Evolutionary conservation across 2,113 vertebrate species (phyloP).

Genomic region (Crypturellus undulatus): DNA sequence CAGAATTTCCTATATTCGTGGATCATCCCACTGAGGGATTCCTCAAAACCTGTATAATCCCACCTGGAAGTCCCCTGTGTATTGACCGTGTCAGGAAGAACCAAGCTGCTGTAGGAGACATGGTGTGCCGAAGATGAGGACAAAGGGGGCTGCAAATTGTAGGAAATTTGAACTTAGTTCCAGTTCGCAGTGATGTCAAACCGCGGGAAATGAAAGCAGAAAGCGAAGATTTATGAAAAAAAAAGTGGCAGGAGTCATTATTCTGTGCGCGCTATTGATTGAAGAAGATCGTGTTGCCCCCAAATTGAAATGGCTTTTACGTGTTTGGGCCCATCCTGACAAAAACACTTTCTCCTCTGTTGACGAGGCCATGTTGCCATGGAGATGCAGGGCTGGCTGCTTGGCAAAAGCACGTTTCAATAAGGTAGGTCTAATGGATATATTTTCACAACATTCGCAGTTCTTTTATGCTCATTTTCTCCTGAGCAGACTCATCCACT

Average conservation of each 20-base stretch:
- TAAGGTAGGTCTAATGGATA: slow-evolving; percentile 76
- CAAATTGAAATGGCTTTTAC: slow-evolving; percentile 76
- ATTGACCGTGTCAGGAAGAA: neutral
- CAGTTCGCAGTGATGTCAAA: slow-evolving; percentile 66
- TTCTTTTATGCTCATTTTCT: slow-evolving; percentile 75
- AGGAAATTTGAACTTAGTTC: slow-evolving; percentile 46
- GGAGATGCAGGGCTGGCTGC: slow-evolving; percentile 71
- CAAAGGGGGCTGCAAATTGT: neutral
- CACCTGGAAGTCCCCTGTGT: neutral
- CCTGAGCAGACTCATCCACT: slow-evolving; percentile 63
- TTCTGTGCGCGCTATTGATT: slow-evolving; percentile 74
- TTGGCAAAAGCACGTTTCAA: slow-evolving; percentile 72
- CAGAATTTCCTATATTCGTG: neutral
- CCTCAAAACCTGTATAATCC: neutral
- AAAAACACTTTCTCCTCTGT: slow-evolving; percentile 73
- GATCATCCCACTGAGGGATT: neutral
- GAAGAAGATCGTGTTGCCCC: slow-evolving; percentile 72
- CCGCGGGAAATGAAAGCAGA: slow-evolving; percentile 70
- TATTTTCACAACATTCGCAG: slow-evolving; percentile 76
- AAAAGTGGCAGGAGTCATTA: slow-evolving; percentile 66
- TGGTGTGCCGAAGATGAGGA: neutral
- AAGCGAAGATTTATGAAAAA: slow-evolving; percentile 73
- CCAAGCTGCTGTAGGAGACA: neutral
- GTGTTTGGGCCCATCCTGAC: slow-evolving; percentile 76
- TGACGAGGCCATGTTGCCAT: slow-evolving; percentile 76